These are phyloP conservation scores for Fistularia tabacaria DNA, from an alignment of 2,797 vertebrate genomes.

Conservation along the genomic window DNA sequence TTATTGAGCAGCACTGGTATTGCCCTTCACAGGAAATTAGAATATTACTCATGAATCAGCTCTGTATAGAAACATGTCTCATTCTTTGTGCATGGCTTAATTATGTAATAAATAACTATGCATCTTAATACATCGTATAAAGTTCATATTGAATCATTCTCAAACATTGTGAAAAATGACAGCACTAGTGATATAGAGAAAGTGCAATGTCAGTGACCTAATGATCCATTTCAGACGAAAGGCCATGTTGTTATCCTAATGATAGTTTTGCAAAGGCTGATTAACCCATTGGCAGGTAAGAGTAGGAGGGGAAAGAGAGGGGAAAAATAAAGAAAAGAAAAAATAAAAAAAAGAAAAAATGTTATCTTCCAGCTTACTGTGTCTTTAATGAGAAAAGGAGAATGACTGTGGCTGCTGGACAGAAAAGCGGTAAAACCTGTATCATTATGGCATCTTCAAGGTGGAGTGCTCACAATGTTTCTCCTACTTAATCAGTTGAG, in stretches of 20 bases:
- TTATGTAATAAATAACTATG: slow-evolving; percentile 1
- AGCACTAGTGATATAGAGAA: background rate
- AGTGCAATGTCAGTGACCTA: slow-evolving; percentile 34
- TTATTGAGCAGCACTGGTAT: slow-evolving; percentile 32
- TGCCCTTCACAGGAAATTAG: slow-evolving; percentile 67
- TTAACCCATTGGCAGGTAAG: slow-evolving; percentile 57
- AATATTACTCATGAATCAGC: slow-evolving; percentile 38
- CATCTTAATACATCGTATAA: slow-evolving; percentile 4
- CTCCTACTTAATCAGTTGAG: slow-evolving; percentile 34
- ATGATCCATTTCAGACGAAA: slow-evolving; percentile 35
- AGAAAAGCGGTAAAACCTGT: slow-evolving; percentile 41
- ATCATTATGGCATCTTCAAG: slow-evolving; percentile 55
- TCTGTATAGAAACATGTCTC: slow-evolving; percentile 21
- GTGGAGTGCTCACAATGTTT: slow-evolving; percentile 25
- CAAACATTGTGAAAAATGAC: background rate
- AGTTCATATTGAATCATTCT: slow-evolving; percentile 4
- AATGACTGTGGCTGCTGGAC: slow-evolving; percentile 59
- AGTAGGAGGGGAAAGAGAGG: too few species aligned
- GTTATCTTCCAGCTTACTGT: slow-evolving; percentile 54
- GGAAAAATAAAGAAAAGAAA: background rate
- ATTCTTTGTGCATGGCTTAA: slow-evolving; percentile 14
- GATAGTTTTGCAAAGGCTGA: slow-evolving; percentile 45
- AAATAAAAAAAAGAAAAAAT: background rate
- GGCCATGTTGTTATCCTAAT: slow-evolving; percentile 42
- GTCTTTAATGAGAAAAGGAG: slow-evolving; percentile 61